Evolutionary conservation across 2,797 vertebrate species (phyloP).

Genomic region (Pipistrellus kuhlii): DNA sequence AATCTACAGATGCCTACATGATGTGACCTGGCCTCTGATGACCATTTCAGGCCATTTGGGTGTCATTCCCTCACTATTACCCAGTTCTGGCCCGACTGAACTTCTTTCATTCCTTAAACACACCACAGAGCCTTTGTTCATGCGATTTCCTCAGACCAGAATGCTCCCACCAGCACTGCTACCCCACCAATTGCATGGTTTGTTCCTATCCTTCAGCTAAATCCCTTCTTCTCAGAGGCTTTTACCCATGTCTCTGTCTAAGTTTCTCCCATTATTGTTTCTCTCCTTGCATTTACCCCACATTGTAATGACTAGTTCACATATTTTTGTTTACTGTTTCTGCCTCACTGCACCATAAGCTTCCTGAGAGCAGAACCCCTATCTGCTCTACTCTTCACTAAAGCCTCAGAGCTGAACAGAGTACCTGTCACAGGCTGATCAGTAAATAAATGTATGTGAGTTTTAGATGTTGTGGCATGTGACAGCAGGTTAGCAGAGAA

Average conservation of each 20-base stretch:
- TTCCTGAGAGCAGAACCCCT: not conserved
- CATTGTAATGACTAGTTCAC: not conserved
- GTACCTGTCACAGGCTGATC: not conserved
- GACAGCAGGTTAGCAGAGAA: not conserved
- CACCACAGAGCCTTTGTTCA: not conserved
- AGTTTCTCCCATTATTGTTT: not conserved
- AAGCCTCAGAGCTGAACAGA: not conserved
- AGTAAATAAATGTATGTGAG: not conserved
- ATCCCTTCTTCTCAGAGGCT: not conserved
- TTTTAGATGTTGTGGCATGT: not conserved
- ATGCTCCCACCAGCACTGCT: not conserved
- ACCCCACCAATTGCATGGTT: not conserved
- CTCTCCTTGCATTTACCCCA: not conserved
- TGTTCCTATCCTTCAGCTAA: not conserved
- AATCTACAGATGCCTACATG: not conserved
- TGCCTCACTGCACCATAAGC: not conserved
- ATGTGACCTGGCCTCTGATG: constrained; percentile 41
- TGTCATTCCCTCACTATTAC: not conserved
- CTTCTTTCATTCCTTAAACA: not conserved
- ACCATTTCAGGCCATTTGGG: not conserved
- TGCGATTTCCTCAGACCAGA: not conserved
- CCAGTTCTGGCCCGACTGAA: not conserved
- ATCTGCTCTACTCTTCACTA: not conserved
- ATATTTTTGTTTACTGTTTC: not conserved
- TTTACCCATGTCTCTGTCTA: not conserved